A percentile compares a stretch with the other conserved stretches of the same genome.
Conservation (phyloP, 2,113 vertebrate species). For the Thermophis baileyi region DNA sequence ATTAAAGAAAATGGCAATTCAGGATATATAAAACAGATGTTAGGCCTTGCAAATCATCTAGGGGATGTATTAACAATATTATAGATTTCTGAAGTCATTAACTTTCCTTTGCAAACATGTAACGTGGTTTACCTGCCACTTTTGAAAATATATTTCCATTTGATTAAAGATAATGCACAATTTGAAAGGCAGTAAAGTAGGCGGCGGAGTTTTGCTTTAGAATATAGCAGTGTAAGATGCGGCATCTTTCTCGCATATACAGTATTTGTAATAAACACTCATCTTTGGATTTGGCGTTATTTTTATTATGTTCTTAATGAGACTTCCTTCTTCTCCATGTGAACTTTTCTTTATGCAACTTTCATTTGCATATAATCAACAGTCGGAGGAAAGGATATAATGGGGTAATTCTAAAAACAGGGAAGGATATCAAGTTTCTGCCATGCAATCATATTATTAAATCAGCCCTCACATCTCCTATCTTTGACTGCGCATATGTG, state of each 20-base stretch:
- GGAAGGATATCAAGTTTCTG: slow-evolving; percentile 52
- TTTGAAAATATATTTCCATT: slow-evolving; percentile 29
- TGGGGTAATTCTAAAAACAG: slow-evolving; percentile 49
- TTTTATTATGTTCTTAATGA: slow-evolving; percentile 63
- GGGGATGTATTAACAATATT: slow-evolving; percentile 47
- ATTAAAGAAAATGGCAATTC: slow-evolving; percentile 45
- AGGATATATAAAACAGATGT: slow-evolving; percentile 55
- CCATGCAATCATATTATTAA: slow-evolving; percentile 36
- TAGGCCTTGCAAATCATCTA: slow-evolving; percentile 45
- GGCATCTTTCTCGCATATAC: slow-evolving; percentile 5
- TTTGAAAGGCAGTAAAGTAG: slow-evolving; percentile 1
- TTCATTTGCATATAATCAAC: slow-evolving; percentile 69
- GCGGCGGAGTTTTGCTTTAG: slow-evolving; percentile 15
- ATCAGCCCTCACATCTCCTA: slow-evolving; percentile 1
- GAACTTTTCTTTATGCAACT: slow-evolving; percentile 61
- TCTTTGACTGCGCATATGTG: neutral
- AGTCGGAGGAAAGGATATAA: slow-evolving; percentile 64
- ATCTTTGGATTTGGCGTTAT: neutral
- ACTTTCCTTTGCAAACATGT: slow-evolving; percentile 38
- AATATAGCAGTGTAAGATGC: slow-evolving; percentile 15
- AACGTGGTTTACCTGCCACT: slow-evolving; percentile 21
- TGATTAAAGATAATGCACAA: slow-evolving; percentile 45
- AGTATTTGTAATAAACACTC: slow-evolving; percentile 42
- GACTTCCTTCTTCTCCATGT: slow-evolving; percentile 65
- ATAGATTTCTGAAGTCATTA: slow-evolving; percentile 44